Conservation (phyloP, 1,140 invertebrate genomes). For the Agrilus planipennis region DNA sequence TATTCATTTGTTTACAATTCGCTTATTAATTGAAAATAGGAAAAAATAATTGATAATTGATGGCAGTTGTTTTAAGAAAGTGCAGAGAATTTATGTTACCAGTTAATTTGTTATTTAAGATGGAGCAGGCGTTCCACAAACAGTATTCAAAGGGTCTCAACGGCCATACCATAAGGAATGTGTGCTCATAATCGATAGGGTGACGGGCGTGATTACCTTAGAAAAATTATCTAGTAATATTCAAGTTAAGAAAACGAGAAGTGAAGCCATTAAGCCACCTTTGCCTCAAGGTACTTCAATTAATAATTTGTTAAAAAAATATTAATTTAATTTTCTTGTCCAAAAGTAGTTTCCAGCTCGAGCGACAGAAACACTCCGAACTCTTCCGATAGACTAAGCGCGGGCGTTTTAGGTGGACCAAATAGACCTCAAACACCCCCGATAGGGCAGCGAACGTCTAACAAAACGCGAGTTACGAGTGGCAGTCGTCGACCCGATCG, state of each 20-base stretch:
- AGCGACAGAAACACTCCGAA: conserved; percentile 9
- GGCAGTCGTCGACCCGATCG: conserved; percentile 41
- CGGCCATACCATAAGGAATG: conserved; percentile 84
- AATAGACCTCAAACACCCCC: conserved; percentile 22
- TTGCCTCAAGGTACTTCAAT: conserved; percentile 28
- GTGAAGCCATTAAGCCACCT: conserved; percentile 24
- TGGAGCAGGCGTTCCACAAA: conserved; percentile 76
- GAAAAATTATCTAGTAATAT: conserved; percentile 85
- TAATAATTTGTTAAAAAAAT: too few species aligned
- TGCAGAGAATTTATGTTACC: too few species aligned
- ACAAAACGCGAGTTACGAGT: conserved; percentile 50
- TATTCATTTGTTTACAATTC: too few species aligned
- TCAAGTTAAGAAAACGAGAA: conserved; percentile 91
- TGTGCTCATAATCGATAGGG: conserved; percentile 84
- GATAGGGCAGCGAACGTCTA: conserved; percentile 44
- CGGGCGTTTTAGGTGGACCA: conserved; percentile 1
- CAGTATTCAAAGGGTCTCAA: conserved; percentile 88
- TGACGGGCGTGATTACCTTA: conserved; percentile 83
- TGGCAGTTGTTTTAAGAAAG: too few species aligned
- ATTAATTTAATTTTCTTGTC: too few species aligned
- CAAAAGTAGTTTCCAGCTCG: too few species aligned
- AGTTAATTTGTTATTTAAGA: too few species aligned
- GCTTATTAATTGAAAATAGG: too few species aligned
- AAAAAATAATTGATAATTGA: too few species aligned
- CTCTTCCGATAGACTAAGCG: background rate